These are phyloP conservation scores for Anastrepha ludens DNA, from an alignment of 1,140 invertebrate genomes.

Conservation along the genomic window DNA sequence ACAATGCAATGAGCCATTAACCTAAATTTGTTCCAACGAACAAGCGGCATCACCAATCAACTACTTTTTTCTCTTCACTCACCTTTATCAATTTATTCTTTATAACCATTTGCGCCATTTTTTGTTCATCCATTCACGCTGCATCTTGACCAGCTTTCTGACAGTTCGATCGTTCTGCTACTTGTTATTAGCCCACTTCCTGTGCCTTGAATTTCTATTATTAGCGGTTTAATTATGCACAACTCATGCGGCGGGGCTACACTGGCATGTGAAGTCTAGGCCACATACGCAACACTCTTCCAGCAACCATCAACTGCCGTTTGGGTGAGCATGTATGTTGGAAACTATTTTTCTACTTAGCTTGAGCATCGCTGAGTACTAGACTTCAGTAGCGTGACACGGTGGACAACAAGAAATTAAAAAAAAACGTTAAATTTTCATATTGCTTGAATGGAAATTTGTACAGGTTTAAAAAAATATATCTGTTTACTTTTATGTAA, in stretches of 20 bases:
- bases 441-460: background rate
- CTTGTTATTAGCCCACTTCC: slow-evolving; percentile 43
- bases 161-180: background rate
- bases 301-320: background rate
- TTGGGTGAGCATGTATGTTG: no score
- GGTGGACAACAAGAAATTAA: background rate
- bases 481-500: background rate
- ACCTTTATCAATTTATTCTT: background rate
- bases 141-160: background rate
- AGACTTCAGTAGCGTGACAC: background rate
- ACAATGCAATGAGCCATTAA: slow-evolving; percentile 12
- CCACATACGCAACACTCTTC: background rate
- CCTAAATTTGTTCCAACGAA: slow-evolving; percentile 39
- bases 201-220: slow-evolving; percentile 21
- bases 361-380: background rate
- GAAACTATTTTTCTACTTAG: background rate
- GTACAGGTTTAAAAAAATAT: background rate
- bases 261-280: background rate
- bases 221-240: slow-evolving; percentile 34
- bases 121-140: no score
- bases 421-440: background rate
- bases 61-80: background rate
- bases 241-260: background rate
- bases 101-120: background rate
- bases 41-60: background rate